Evolutionary conservation across 2,113 vertebrate genomes (phyloP).

Genomic region (Crocuta crocuta): DNA sequence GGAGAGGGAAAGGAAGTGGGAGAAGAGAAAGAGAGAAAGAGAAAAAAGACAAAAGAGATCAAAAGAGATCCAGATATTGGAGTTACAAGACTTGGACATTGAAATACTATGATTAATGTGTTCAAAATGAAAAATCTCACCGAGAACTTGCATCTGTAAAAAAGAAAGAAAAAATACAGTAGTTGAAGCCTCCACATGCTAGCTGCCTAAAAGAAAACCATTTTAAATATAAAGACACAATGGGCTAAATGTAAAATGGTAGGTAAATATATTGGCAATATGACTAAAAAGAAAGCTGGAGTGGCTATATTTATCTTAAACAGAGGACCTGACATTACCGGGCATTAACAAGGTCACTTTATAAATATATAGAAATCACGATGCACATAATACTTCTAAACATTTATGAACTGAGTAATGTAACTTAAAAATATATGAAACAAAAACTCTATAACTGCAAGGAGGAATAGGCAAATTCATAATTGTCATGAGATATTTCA

Average conservation of each 20-base stretch:
- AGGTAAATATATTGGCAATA: neutral
- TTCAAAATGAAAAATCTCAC: neutral
- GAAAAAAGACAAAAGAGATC: neutral
- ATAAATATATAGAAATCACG: neutral
- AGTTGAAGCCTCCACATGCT: neutral
- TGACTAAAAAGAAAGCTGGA: neutral
- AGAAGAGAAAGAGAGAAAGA: rapidly evolving
- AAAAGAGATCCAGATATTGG: neutral
- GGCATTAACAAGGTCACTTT: neutral
- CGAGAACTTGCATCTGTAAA: neutral
- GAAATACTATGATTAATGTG: neutral
- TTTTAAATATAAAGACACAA: neutral
- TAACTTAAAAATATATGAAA: neutral
- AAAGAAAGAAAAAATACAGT: neutral
- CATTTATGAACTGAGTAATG: neutral
- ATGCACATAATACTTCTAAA: neutral
- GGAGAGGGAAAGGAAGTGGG: neutral
- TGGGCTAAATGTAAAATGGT: neutral
- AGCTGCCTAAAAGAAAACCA: neutral
- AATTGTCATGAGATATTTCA: constrained; percentile 4
- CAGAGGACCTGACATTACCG: neutral
- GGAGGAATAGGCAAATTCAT: neutral
- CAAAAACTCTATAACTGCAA: neutral
- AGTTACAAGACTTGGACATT: neutral
- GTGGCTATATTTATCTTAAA: neutral